Percentiles rank a stretch among this genome's conserved stretches.
phyloP scores from a whole-genome alignment of 2,797 vertebrate genomes.

The Pipistrellus pipistrellus region DNA sequence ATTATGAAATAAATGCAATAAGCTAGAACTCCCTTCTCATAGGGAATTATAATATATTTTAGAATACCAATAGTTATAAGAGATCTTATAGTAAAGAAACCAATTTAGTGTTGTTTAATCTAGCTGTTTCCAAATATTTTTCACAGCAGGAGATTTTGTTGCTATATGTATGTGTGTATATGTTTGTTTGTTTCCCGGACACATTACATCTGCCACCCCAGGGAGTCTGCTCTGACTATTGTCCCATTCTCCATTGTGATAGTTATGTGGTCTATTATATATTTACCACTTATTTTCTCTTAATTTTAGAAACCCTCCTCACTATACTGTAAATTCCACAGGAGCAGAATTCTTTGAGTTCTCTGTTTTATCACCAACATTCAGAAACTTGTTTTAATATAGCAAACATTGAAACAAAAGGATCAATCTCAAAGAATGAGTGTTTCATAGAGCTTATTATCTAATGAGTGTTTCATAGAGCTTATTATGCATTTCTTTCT shows the following conservation, averaged over 20 bases:
- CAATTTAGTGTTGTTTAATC: neutral
- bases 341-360: neutral
- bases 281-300: neutral
- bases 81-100: neutral
- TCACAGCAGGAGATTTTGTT: neutral
- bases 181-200: neutral
- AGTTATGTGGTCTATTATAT: neutral
- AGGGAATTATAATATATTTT: neutral
- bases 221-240: neutral
- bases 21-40: neutral
- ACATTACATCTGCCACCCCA: neutral
- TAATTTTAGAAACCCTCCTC: neutral
- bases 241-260: neutral
- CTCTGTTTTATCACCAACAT: neutral
- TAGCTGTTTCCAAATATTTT: neutral
- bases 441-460: neutral
- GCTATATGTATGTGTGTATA: neutral
- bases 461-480: neutral
- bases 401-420: neutral
- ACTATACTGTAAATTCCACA: neutral
- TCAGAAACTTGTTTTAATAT: neutral
- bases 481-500: neutral
- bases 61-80: neutral
- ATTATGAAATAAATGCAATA: neutral
- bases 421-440: neutral